Percentiles rank a stretch among this genome's conserved stretches.
Conservation (phyloP, 2,888 invertebrate species). For the Folsomia candida region DNA sequence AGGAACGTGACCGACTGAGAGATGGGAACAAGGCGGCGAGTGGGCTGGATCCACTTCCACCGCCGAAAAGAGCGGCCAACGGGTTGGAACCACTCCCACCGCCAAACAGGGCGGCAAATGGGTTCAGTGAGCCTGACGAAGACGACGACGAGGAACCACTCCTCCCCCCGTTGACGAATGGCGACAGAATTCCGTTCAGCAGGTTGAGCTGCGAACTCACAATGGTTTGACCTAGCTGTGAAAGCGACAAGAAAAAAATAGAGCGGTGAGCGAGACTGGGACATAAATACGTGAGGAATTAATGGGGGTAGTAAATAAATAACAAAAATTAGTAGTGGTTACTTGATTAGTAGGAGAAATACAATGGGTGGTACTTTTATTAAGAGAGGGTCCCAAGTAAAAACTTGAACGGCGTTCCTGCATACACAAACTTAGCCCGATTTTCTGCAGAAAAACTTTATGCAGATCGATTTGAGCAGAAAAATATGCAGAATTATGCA, state of each 20-base stretch:
- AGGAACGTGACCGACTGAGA: too few relatives aligned
- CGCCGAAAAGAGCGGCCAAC: constrained; percentile 23
- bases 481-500: too few relatives aligned
- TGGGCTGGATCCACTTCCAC: constrained; percentile 18
- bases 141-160: constrained; percentile 22
- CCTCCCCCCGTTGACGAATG: constrained; percentile 47
- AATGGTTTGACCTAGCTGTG: constrained; percentile 49
- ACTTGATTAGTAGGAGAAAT: background rate
- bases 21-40: too few relatives aligned
- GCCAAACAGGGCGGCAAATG: background rate
- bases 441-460: too few relatives aligned
- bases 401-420: too few relatives aligned
- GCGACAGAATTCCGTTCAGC: constrained; percentile 50
- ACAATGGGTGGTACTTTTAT: too few relatives aligned
- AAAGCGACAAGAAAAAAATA: background rate
- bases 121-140: too few relatives aligned
- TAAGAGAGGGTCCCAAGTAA: too few relatives aligned
- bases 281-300: background rate
- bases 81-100: background rate
- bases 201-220: constrained; percentile 50
- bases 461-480: too few relatives aligned
- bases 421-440: too few relatives aligned
- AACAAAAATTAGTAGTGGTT: constrained; percentile 2
- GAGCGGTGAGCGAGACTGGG: too few relatives aligned
- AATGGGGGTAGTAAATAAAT: background rate